Evolutionary conservation across 37 sponge, comb jelly and placozoan genomes (phyloP), one percentile per base, ranked within the genome.

Genomic region (Amphimedon queenslandica): DNA sequence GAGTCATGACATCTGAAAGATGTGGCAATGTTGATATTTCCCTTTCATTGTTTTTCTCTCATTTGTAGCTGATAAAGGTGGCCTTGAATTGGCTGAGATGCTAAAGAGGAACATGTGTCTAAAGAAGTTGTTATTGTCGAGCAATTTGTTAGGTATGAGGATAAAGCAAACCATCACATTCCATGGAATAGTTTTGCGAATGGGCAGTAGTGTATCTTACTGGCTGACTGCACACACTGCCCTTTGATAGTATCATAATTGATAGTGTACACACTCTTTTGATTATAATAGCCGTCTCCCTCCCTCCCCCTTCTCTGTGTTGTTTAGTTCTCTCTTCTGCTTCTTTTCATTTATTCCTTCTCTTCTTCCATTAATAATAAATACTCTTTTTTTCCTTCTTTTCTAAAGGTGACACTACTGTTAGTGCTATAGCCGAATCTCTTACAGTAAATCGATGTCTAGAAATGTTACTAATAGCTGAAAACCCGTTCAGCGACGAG

Each of bases 401-500:
- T n/a, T n/a, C n/a, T 71, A 23, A 40, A 88, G 89, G 93, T 34
- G 95, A 94, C 79, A 67, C 42, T 42, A 85, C 81, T n/a, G 80
- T 86, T 35, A 77, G 60, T n/a, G 36, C 64, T n/a, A 20, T 94
- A 0, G 83, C 95, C 10, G 77, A 71, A 23, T 84, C 78, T 43
- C 55, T 94, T 66, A 40, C 28, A 0, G 47, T 56, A 42, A 90
- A 94, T 67, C 66, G 80, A n/a, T 72, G 73, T 28, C 88, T 94
- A 40, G 91, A 90, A 55, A 84, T 77, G 69, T 70, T 94, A 40
- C 78, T 87, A 1, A 37, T 94, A 57, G 95, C 91, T 5, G 91
- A 90, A 66, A 94, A 90, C 43, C 91, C 95, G 3, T 86, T 94
- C 76, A 85, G 91, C 0, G 91, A 94, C 73, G 95, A 94, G 73